phyloP scores from a whole-genome alignment of 2,888 invertebrate species.

The Pollenia labialis region DNA sequence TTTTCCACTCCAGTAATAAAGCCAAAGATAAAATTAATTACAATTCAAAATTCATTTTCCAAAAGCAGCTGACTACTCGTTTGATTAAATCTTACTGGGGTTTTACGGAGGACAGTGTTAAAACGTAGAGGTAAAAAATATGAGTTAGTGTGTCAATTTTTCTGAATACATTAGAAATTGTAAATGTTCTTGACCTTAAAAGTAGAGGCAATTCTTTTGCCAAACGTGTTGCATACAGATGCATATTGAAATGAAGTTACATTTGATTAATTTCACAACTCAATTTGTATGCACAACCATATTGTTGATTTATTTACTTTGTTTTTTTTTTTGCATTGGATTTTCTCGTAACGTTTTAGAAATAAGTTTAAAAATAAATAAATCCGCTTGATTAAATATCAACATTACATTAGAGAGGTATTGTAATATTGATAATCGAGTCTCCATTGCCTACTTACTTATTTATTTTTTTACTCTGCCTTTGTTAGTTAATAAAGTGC shows the following conservation, averaged over 20 bases:
- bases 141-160: slow-evolving; percentile 54
- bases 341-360: slow-evolving; percentile 46
- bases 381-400: slow-evolving; percentile 68
- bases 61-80: not conserved
- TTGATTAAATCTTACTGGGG: slow-evolving; percentile 27
- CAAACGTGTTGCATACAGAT: slow-evolving; percentile 33
- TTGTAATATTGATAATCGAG: slow-evolving; percentile 62
- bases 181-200: slow-evolving; percentile 66
- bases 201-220: slow-evolving; percentile 40
- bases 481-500: slow-evolving; percentile 63
- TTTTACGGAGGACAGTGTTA: slow-evolving; percentile 14
- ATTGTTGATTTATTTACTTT: slow-evolving; percentile 32
- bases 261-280: not conserved
- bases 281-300: slow-evolving; percentile 30
- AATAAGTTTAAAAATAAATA: slow-evolving; percentile 55
- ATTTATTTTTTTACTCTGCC: slow-evolving; percentile 19
- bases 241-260: slow-evolving; percentile 46
- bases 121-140: slow-evolving; percentile 10
- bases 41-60: slow-evolving; percentile 14
- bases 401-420: slow-evolving; percentile 46
- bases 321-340: slow-evolving; percentile 16
- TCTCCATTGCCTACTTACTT: slow-evolving; percentile 35
- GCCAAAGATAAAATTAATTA: slow-evolving; percentile 37
- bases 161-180: slow-evolving; percentile 51
- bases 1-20: slow-evolving; percentile 23